Evolutionary conservation across 2,113 vertebrate genomes (phyloP).

Genomic region (Indicator maculatus): DNA sequence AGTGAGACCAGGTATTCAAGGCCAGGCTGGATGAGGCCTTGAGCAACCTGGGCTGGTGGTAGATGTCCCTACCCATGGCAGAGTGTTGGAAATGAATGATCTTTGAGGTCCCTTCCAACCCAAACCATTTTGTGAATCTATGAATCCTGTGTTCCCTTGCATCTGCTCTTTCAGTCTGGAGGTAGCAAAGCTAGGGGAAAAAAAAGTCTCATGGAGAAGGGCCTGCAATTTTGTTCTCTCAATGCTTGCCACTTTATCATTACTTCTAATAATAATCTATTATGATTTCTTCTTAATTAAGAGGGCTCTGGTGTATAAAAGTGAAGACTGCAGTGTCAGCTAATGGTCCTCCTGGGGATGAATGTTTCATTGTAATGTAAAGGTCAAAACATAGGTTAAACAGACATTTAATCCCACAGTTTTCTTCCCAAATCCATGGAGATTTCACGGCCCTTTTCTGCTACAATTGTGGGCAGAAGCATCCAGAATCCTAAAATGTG

Average conservation of each 20-base stretch:
- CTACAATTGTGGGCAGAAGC: not conserved
- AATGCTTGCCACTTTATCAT: not conserved
- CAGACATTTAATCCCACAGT: not conserved
- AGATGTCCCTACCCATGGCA: too few species aligned
- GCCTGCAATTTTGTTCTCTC: not conserved
- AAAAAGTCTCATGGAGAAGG: not conserved
- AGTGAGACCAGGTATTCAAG: too few species aligned
- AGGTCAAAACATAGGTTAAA: conserved; percentile 19
- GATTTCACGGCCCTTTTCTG: not conserved
- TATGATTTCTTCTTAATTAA: conserved; percentile 5
- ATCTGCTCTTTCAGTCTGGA: not conserved
- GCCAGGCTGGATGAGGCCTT: too few species aligned
- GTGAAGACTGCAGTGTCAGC: not conserved
- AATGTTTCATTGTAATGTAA: not conserved
- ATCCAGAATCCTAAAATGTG: not conserved
- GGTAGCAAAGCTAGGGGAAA: not conserved
- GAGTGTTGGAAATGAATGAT: too few species aligned
- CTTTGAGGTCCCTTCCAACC: too few species aligned
- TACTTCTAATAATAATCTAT: not conserved
- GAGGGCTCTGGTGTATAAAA: not conserved
- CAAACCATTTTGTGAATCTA: too few species aligned
- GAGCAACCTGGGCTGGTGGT: too few species aligned
- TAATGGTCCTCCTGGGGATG: conserved; percentile 2
- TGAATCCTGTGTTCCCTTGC: not conserved
- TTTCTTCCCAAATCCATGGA: not conserved